phyloP scores from a whole-genome alignment of 1,140 invertebrate genomes.

The Chymomyza costata region DNA sequence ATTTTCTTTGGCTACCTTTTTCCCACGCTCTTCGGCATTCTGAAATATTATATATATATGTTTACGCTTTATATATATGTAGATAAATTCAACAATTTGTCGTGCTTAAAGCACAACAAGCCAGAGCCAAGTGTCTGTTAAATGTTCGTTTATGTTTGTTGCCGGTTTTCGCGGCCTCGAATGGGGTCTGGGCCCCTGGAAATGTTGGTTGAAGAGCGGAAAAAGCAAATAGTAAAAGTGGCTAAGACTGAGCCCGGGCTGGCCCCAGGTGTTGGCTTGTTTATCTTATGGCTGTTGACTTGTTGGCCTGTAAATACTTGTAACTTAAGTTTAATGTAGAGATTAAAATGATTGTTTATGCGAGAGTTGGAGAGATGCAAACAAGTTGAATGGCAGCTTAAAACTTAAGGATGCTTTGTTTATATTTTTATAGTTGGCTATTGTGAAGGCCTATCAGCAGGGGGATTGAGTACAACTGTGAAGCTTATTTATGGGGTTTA shows the following conservation, averaged over 20 bases:
- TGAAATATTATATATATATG: constrained; percentile 24
- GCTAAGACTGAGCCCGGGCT: constrained; percentile 17
- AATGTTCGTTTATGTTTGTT: constrained; percentile 39
- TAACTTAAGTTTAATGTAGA: constrained; percentile 44
- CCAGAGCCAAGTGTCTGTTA: constrained; percentile 50
- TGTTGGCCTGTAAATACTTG: constrained; percentile 51
- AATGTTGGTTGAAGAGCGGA: constrained; percentile 7
- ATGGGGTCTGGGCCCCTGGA: constrained; percentile 3
- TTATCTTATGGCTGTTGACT: constrained; percentile 20
- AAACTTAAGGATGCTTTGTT: too few relatives aligned
- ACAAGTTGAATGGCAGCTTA: too few relatives aligned
- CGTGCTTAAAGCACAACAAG: too few relatives aligned
- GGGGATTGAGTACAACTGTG: too few relatives aligned
- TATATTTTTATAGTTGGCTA: too few relatives aligned
- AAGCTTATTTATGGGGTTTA: too few relatives aligned
- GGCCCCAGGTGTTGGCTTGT: too few relatives aligned
- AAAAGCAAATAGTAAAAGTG: too few relatives aligned
- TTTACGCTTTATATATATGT: constrained; percentile 3
- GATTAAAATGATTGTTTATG: constrained; percentile 26
- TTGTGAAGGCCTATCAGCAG: too few relatives aligned
- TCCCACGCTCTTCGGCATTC: constrained; percentile 25
- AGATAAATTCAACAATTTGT: constrained; percentile 48
- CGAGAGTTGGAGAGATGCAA: too few relatives aligned
- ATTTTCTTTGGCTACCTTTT: constrained; percentile 43
- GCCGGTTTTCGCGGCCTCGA: too few relatives aligned